Base-by-base conservation (phyloP, 37 sponge, comb jelly and placozoan species). In the Cladorhizidae sp. region DNA sequence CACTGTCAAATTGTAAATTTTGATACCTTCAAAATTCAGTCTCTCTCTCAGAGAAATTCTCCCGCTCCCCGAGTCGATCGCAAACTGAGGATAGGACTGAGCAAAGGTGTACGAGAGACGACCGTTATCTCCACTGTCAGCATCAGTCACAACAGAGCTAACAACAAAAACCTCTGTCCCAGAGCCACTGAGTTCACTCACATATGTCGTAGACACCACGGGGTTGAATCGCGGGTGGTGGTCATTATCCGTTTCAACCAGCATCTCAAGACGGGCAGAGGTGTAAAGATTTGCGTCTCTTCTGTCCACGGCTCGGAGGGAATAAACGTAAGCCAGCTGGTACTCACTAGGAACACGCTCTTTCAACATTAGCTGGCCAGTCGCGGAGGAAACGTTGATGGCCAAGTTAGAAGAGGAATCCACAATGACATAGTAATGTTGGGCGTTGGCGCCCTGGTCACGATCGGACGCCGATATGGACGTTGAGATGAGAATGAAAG, bases 101-200 rank as follows among this genome's bases (percentile, higher is more conserved):
- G 76, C 57, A 45, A 85, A 67, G 40, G 79, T 70, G 40, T 91
- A 86, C 9, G 68, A 38, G 2, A 83, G 36, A 3, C 75, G 45
- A 64, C 87, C 73, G 41, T 76, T 70, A 1, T 43, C 1, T n/a
- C 94, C 94, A 43, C 20, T 75, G 70, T 91, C 92, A 35, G 38
- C 40, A 59, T 92, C 93, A 3, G 54, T 68, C 40, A 67, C 93
- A 57, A 59, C 45, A 25, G 28, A 78, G 5, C 25, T 52, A 23
- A 70, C 82, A 26, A 36, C n/a, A 35, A 85, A 61, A 0, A 88
- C 41, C 22, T 36, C 31, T 14, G 28, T 41, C 17, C 72, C 65
- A 29, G 17, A 35, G 1, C 40, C 35, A 3, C 70, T 61, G 28
- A 43, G 76, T 42, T 82, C 85, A 38, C 52, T 18, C 5, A 88